These are phyloP conservation scores for Monomorium pharaonis DNA, from an alignment of 1,140 invertebrate genomes.

Conservation along the genomic window DNA sequence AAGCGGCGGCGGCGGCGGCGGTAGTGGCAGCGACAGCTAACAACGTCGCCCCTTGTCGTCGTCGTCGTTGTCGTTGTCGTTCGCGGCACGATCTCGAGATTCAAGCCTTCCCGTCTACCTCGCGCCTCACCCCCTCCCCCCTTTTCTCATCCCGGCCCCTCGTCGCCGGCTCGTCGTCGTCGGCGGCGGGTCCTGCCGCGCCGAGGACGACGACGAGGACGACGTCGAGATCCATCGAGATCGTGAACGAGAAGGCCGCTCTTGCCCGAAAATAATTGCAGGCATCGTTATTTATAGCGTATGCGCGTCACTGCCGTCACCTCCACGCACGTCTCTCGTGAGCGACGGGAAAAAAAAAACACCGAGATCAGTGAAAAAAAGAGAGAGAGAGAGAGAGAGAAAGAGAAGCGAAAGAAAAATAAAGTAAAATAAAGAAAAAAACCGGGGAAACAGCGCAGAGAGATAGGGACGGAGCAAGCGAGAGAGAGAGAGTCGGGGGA, in stretches of 20 bases:
- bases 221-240: not conserved
- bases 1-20: constrained; percentile 55
- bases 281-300: constrained; percentile 81
- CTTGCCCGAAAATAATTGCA: constrained; percentile 76
- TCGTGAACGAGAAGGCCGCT: constrained; percentile 29
- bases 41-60: not conserved
- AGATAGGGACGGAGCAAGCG: constrained; percentile 3
- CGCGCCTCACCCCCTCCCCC: not conserved
- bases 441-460: not conserved
- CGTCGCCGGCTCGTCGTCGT: constrained; percentile 35
- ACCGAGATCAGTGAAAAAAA: not conserved
- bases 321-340: constrained; percentile 65
- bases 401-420: constrained; percentile 10
- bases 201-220: not conserved
- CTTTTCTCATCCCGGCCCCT: not conserved
- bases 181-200: too few species aligned
- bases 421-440: constrained; percentile 34
- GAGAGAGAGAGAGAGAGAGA: too few species aligned
- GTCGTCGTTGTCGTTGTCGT: not conserved
- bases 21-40: constrained; percentile 43
- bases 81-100: not conserved
- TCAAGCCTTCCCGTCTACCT: constrained; percentile 1
- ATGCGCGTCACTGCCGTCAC: constrained; percentile 69
- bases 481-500: not conserved
- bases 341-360: constrained; percentile 4